Conservation (phyloP, 2,797 vertebrate species). For the Hippocampus kuda region DNA sequence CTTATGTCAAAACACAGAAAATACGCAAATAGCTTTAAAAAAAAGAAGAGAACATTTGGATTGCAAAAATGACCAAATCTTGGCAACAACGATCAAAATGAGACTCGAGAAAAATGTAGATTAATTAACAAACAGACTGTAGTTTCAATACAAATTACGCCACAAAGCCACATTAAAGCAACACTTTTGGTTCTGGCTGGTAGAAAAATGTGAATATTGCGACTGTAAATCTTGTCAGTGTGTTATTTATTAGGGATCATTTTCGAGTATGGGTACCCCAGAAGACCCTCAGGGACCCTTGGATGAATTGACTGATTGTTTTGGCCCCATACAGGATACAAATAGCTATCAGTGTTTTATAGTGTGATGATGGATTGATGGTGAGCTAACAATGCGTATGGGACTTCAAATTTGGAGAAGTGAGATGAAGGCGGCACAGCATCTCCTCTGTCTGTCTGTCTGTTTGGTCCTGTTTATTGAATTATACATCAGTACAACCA, state of each 20-base stretch:
- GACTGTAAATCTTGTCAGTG: neutral
- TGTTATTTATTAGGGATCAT: neutral
- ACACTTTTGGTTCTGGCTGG: neutral
- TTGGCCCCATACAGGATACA: conserved; percentile 1
- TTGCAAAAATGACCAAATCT: no score
- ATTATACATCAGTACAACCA: conserved; percentile 77
- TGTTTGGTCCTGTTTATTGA: conserved; percentile 67
- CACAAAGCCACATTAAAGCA: neutral
- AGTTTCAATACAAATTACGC: neutral
- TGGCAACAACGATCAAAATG: neutral
- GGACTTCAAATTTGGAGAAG: conserved; percentile 35
- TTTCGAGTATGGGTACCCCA: neutral
- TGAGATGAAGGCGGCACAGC: conserved; percentile 51
- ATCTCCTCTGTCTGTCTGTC: conserved; percentile 56
- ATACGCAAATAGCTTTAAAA: neutral
- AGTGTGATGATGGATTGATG: neutral
- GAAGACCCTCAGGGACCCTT: neutral
- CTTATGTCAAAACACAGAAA: no score
- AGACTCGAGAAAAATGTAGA: neutral
- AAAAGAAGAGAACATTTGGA: neutral
- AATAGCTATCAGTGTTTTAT: neutral
- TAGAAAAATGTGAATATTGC: no score
- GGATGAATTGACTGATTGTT: neutral
- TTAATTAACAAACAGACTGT: neutral
- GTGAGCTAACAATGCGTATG: neutral